Evolutionary conservation across 2,888 invertebrate species (phyloP), one percentile per base, ranked within the genome.

Genomic region (Leptothorax acervorum): DNA sequence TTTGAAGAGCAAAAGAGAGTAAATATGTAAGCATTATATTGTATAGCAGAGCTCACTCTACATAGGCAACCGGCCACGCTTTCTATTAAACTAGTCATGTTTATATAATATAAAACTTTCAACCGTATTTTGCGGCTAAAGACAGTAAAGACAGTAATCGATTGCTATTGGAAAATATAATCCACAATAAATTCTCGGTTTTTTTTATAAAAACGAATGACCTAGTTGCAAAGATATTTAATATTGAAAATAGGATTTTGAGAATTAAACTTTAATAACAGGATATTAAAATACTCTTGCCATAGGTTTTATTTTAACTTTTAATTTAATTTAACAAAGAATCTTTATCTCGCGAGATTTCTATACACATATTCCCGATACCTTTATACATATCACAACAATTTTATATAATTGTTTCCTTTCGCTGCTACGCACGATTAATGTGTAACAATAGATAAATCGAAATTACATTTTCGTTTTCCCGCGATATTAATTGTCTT

Each of bases 381-480:
- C 23, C 15, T 60, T 75, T 63, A 63, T 51, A 51, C 23, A 28
- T 18, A 66, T n/a, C 23, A 18, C 53, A 62, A 51, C 6, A 31
- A 57, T 70, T 45, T 57, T 42, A 15, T 6, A 42, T 42, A 62
- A 65, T 76, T 55, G 55, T 39, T 66, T n/a, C 31, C 53, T 65
- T 57, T 78, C 9, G 11, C 51, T 31, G 6, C 51, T 28, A 6
- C 12, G 15, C 51, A 18, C 18, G 11, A 6, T 71, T 53, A 71
- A 71, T 6, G 60, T 55, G 35, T 51, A 70, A 70, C 11, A 60
- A 39, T 28, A 60, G 35, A 60, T 51, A 35, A 60, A 71, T 71
- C 45, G 6, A 60, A 81, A 81, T 81, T 81, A 48, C 11, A 71
- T 39, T 79, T 71, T 23, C 60, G 11, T 51, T 53, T 70, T 57